Evolutionary conservation across 2,113 vertebrate species (phyloP).

Genomic region (Oncorhynchus clarkii): DNA sequence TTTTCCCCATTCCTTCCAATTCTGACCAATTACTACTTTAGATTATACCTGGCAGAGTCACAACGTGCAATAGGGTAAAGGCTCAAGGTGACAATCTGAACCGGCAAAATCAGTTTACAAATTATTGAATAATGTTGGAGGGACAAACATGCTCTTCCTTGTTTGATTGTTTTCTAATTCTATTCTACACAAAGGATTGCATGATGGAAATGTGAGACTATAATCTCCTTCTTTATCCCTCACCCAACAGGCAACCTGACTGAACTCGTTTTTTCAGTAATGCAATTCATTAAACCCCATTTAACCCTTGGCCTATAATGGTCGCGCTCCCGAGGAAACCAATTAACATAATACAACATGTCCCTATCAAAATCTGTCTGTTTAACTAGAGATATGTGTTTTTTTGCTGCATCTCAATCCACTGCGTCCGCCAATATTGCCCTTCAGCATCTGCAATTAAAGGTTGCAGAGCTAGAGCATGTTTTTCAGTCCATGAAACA

Average conservation of each 20-base stretch:
- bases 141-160: neutral
- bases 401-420: too few species aligned
- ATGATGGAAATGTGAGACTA: neutral
- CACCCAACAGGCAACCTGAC: neutral
- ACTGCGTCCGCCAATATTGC: too few species aligned
- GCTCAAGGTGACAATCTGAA: neutral
- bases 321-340: too few species aligned
- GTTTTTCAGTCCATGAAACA: too few species aligned
- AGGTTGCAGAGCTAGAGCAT: too few species aligned
- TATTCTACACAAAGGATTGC: neutral
- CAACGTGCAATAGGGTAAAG: neutral
- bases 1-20: neutral
- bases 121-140: too few species aligned
- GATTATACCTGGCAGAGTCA: neutral
- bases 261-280: neutral
- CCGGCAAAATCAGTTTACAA: neutral
- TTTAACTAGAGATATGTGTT: too few species aligned
- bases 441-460: too few species aligned
- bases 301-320: too few species aligned
- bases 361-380: too few species aligned
- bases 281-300: too few species aligned
- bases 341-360: too few species aligned
- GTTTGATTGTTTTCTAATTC: neutral
- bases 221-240: neutral
- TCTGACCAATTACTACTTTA: neutral